Evolutionary conservation across 1,140 invertebrate genomes (phyloP).

Genomic region (Microplitis demolitor): DNA sequence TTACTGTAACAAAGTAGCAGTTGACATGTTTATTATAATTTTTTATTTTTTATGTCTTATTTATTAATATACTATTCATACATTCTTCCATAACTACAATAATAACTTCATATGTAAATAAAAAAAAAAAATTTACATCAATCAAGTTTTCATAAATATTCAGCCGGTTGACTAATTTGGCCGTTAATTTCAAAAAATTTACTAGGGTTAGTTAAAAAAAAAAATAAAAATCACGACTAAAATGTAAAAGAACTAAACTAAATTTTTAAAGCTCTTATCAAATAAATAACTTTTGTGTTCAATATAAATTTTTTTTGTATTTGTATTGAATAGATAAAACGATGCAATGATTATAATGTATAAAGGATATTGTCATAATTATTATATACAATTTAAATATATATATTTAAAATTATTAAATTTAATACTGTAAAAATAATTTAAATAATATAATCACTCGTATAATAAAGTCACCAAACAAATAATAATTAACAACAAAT

Average conservation of each 20-base stretch:
- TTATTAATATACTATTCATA: constrained; percentile 14
- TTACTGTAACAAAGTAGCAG: constrained; percentile 19
- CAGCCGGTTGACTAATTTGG: not conserved
- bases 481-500: constrained; percentile 2
- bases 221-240: too few relatives aligned
- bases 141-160: not conserved
- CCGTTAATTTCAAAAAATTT: not conserved
- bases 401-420: constrained; percentile 34
- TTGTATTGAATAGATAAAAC: not conserved
- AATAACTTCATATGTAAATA: not conserved
- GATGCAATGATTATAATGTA: not conserved
- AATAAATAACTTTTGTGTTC: too few relatives aligned
- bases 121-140: not conserved
- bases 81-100: constrained; percentile 1
- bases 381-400: constrained; percentile 43
- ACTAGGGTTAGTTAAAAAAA: not conserved
- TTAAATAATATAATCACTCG: constrained; percentile 8
- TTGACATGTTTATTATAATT: not conserved
- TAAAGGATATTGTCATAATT: constrained; percentile 39
- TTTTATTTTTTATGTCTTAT: constrained; percentile 2
- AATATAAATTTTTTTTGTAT: not conserved
- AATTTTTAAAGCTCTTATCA: too few relatives aligned
- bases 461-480: constrained; percentile 26
- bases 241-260: too few relatives aligned
- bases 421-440: constrained; percentile 43